Conservation (phyloP, 2,888 invertebrate species). For the Rhagophthalmus giganteus region DNA sequence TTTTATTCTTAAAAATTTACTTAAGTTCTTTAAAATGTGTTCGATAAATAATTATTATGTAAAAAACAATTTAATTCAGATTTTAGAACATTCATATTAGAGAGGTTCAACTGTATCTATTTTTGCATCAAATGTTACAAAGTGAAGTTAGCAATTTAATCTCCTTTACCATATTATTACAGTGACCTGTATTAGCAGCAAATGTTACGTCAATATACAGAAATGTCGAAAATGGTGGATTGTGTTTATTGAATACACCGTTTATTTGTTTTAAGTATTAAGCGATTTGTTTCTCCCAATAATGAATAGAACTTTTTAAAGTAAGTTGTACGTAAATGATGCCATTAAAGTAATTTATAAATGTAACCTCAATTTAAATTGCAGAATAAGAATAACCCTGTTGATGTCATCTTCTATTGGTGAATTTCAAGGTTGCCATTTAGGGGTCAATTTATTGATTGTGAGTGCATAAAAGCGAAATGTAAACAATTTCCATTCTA, state of each 20-base stretch:
- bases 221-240: conserved; percentile 42
- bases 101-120: too few species aligned
- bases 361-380: conserved; percentile 38
- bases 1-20: too few species aligned
- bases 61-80: too few species aligned
- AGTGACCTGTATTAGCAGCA: conserved; percentile 16
- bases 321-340: conserved; percentile 36
- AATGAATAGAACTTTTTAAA: conserved; percentile 28
- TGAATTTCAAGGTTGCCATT: conserved; percentile 49
- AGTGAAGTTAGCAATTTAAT: too few species aligned
- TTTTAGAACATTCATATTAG: too few species aligned
- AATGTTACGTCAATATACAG: conserved; percentile 39
- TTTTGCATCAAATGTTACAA: too few species aligned
- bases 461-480: conserved; percentile 39
- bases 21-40: too few species aligned
- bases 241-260: conserved; percentile 40
- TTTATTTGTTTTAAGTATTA: conserved; percentile 37
- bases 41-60: too few species aligned
- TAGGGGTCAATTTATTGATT: conserved; percentile 48
- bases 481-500: conserved; percentile 36
- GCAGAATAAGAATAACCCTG: conserved; percentile 38
- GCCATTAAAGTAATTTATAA: conserved; percentile 32
- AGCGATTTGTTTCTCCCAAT: conserved; percentile 27
- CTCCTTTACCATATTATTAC: too few species aligned
- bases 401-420: conserved; percentile 46